Conservation (phyloP, 2,888 invertebrate genomes). For the Rotaria sp. region DNA sequence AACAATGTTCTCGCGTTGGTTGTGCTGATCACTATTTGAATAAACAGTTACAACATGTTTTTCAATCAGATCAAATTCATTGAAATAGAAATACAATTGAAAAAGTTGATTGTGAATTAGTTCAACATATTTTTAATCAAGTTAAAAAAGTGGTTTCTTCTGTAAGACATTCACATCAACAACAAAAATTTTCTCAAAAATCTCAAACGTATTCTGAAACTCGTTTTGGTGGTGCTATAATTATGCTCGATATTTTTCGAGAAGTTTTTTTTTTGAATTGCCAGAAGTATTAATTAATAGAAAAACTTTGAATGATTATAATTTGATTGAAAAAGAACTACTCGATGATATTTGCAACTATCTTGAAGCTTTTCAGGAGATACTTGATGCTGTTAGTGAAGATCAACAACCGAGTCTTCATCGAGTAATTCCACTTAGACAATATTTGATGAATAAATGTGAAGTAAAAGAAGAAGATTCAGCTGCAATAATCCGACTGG, state of each 20-base stretch:
- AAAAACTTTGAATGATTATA: too few species aligned
- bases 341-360: too few species aligned
- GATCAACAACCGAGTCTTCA: too few species aligned
- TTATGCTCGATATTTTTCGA: not conserved
- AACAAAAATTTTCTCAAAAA: not conserved
- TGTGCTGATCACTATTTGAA: not conserved
- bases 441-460: too few species aligned
- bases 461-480: too few species aligned
- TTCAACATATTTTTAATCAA: not conserved
- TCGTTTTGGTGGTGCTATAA: not conserved
- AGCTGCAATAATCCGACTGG: too few species aligned
- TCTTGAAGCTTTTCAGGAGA: too few species aligned
- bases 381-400: too few species aligned
- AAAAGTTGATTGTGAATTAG: not conserved
- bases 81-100: not conserved
- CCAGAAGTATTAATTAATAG: too few species aligned
- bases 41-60: not conserved
- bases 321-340: too few species aligned
- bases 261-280: not conserved
- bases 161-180: not conserved
- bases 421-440: too few species aligned
- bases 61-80: not conserved
- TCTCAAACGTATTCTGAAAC: not conserved
- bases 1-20: not conserved
- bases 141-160: not conserved